Evolutionary conservation across 1,140 invertebrate genomes (phyloP).

Genomic region (Ptiloglossa arizonensis): DNA sequence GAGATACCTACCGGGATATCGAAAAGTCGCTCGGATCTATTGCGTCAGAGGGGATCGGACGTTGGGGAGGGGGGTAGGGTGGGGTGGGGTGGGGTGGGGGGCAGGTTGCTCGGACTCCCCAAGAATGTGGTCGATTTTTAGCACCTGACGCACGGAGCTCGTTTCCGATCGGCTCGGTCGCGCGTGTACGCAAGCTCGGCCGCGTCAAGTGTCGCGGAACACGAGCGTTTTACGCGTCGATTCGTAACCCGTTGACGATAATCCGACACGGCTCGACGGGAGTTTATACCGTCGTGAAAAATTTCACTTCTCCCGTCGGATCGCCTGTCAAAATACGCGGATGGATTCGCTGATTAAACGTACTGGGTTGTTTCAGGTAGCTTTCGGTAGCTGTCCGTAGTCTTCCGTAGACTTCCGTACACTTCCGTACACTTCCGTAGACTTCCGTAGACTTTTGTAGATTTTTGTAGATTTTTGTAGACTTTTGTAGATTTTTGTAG

Average conservation of each 20-base stretch:
- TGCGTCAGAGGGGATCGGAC: constrained; percentile 30
- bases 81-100: no score
- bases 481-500: no score
- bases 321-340: no score
- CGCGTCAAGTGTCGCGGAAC: constrained; percentile 6
- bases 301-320: no score
- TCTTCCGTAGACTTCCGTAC: no score
- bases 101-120: constrained; percentile 39
- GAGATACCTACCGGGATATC: constrained; percentile 37
- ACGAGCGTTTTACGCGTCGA: constrained; percentile 13
- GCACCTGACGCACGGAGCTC: constrained; percentile 41
- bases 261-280: neutral
- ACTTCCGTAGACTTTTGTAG: no score
- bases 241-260: neutral
- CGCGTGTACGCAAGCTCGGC: neutral
- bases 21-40: constrained; percentile 50
- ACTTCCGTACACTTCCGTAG: no score
- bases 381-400: no score
- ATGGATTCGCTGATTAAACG: no score
- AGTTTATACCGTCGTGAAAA: neutral
- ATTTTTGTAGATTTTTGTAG: no score
- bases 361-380: no score
- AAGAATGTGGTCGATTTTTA: constrained; percentile 64
- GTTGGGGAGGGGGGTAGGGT: no score
- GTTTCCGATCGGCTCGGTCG: constrained; percentile 47